Evolutionary conservation across 2,888 invertebrate species (phyloP), one percentile per base, ranked within the genome.

Genomic region (Yponomeuta cagnagella): DNA sequence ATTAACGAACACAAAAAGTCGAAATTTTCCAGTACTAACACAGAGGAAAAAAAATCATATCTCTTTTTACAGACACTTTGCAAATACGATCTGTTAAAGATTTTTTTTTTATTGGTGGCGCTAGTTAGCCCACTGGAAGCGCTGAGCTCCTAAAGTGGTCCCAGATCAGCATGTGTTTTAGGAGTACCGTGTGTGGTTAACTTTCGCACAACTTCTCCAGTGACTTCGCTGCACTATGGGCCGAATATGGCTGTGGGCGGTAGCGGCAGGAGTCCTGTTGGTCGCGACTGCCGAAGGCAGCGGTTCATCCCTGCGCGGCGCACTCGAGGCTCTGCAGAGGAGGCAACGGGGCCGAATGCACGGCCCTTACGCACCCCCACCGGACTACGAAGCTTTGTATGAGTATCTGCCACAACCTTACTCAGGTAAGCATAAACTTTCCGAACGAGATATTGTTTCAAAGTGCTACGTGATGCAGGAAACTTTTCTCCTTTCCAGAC

Each of bases 321-420:
- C 93, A 0, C 82, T 93, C 1, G 93, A 93, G 73, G 93, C 93
- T 0, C 80, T 93, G 73, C 92, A 93, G 75, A 85, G 93, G 10
- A 85, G 93, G 15, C 93, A 93, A 75, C 85, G 93, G 0, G 88
- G 87, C 33, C 87, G 85, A 63, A 74, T 79, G 72, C 87, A 84
- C 31, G 82, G 81, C 0, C 86, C 86, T 0, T 72, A 85, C 15
- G 76, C 81, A 1, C 79, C 83, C 0, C 78, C 77, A 33, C 82
- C 85, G 0, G 90, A 92, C 72, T 91, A 90, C 74, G 91, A 90
- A 15, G 78, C 86, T 1, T 74, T 90, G 1, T 90, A 90, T 69
- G 91, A 91, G 72, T 88, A 88, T 63, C 80, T 89, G 15, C 89
- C 89, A 10, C 90, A 90, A 0, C 79, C 82, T 4, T 90, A 89